Evolutionary conservation across 1,140 invertebrate genomes (phyloP).

Genomic region (Cotesia chilonis): DNA sequence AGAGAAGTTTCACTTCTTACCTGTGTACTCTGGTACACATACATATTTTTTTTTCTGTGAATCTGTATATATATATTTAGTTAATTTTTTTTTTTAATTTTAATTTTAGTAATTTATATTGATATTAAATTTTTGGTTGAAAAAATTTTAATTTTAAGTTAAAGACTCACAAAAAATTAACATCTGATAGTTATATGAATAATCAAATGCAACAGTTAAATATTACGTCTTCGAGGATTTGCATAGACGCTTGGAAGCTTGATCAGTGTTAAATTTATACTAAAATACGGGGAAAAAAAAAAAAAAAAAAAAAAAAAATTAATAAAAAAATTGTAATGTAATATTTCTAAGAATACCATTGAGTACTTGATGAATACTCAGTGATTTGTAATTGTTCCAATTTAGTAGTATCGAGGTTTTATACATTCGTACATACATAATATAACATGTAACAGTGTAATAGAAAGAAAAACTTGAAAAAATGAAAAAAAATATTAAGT

Average conservation of each 20-base stretch:
- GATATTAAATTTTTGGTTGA: too few relatives aligned
- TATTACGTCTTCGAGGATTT: conserved; percentile 30
- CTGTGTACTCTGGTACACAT: too few relatives aligned
- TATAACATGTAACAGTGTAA: conserved; percentile 42
- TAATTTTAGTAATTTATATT: too few relatives aligned
- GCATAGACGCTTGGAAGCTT: conserved; percentile 32
- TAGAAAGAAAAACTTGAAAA: conserved; percentile 32
- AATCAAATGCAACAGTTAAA: conserved; percentile 7
- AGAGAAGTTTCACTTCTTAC: too few relatives aligned
- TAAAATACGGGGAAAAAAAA: conserved; percentile 19
- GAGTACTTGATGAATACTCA: conserved; percentile 14
- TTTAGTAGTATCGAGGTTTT: conserved; percentile 39
- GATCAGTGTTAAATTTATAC: conserved; percentile 36
- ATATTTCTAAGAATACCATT: neutral
- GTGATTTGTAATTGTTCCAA: conserved; percentile 18
- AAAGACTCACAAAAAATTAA: neutral
- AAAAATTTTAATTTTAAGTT: too few relatives aligned
- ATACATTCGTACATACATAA: conserved; percentile 44
- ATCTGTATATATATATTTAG: neutral
- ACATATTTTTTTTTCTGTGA: too few relatives aligned
- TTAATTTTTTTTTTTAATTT: too few relatives aligned
- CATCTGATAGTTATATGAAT: neutral
- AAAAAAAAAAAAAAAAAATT: conserved; percentile 1
- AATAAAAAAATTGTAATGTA: conserved; percentile 18
- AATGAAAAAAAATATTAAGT: conserved; percentile 7